Evolutionary conservation across 1,140 invertebrate genomes (phyloP).

Genomic region (Cataglyphis hispanica): DNA sequence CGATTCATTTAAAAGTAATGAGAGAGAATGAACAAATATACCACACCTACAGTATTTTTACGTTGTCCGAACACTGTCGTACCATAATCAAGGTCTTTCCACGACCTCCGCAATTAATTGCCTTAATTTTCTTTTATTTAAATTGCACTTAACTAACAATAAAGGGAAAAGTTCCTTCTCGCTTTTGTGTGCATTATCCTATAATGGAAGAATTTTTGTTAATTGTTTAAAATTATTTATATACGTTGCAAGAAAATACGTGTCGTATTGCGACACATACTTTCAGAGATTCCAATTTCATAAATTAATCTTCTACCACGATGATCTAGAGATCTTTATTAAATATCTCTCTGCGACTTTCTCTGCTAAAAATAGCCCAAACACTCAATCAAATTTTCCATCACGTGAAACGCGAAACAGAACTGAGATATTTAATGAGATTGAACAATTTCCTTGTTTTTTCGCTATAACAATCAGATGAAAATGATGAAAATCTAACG

Average conservation of each 20-base stretch:
- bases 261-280: background rate
- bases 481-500: background rate
- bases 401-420: background rate
- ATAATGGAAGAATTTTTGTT: background rate
- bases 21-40: constrained; percentile 74
- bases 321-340: background rate
- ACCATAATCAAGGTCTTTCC: constrained; percentile 6
- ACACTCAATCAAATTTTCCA: background rate
- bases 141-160: background rate
- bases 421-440: background rate
- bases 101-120: background rate
- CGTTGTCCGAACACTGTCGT: constrained; percentile 16
- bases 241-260: background rate
- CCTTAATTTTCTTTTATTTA: background rate
- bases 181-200: background rate
- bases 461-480: background rate
- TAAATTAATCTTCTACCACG: background rate
- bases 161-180: background rate
- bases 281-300: background rate
- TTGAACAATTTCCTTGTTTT: background rate
- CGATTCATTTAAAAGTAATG: constrained; percentile 72
- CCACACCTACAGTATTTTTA: constrained; percentile 68
- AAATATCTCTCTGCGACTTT: background rate
- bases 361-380: background rate
- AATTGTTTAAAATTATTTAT: background rate